These are phyloP conservation scores for Mus pahari DNA, from an alignment of 2,113 vertebrate species.

Conservation along the genomic window DNA sequence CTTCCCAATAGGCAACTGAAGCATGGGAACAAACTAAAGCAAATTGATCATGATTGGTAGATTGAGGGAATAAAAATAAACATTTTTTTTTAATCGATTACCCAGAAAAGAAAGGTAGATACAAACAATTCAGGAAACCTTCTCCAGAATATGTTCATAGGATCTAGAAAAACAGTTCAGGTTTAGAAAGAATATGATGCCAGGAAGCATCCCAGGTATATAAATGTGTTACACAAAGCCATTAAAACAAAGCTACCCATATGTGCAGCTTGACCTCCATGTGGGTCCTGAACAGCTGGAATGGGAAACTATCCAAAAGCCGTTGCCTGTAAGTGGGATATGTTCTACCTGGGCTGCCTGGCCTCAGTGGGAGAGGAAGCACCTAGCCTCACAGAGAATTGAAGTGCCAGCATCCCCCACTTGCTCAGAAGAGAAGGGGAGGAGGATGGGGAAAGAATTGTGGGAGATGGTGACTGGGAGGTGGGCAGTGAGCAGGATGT, in stretches of 20 bases:
- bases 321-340: no score
- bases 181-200: conserved; percentile 25
- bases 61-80: background rate
- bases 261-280: no score
- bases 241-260: background rate
- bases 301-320: no score
- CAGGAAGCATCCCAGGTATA: background rate
- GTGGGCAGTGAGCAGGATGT: no score
- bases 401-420: no score
- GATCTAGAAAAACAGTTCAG: background rate
- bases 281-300: no score
- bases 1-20: conserved; percentile 26
- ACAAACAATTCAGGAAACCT: background rate
- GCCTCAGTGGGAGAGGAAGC: no score
- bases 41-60: background rate
- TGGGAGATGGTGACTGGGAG: no score
- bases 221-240: background rate
- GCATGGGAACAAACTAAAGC: background rate
- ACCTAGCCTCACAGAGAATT: no score
- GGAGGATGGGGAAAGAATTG: no score
- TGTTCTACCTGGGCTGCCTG: no score
- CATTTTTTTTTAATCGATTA: background rate
- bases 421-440: no score
- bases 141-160: background rate
- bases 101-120: background rate